Conservation (phyloP, 2,797 vertebrate genomes). For the Rallus crepitans region DNA sequence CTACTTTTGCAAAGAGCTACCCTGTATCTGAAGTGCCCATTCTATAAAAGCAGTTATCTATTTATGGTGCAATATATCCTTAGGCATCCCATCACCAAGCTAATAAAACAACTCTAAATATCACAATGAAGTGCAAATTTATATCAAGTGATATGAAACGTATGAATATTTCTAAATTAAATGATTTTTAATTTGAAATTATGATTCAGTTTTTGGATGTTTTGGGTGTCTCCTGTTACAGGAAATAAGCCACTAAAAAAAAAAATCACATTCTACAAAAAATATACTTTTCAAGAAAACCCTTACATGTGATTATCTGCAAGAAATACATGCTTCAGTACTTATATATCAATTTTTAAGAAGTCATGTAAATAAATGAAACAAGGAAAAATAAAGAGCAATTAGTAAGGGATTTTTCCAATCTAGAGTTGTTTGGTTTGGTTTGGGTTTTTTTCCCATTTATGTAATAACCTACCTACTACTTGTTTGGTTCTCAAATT, state of each 20-base stretch:
- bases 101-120: neutral
- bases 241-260: neutral
- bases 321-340: neutral
- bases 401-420: neutral
- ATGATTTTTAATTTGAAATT: neutral
- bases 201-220: neutral
- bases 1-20: neutral
- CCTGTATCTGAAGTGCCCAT: rapidly evolving
- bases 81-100: neutral
- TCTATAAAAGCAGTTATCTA: neutral
- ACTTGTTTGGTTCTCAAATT: neutral
- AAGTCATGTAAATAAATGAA: neutral
- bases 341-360: neutral
- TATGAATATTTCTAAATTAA: neutral
- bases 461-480: neutral
- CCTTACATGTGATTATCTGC: neutral
- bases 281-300: neutral
- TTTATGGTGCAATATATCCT: neutral
- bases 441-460: neutral
- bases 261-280: neutral
- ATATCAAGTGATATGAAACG: neutral
- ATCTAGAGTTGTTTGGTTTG: rapidly evolving
- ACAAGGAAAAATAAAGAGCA: neutral
- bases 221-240: neutral
- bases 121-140: neutral